Evolutionary conservation across 2,113 vertebrate species (phyloP).

Genomic region (Ammospiza nelsoni): DNA sequence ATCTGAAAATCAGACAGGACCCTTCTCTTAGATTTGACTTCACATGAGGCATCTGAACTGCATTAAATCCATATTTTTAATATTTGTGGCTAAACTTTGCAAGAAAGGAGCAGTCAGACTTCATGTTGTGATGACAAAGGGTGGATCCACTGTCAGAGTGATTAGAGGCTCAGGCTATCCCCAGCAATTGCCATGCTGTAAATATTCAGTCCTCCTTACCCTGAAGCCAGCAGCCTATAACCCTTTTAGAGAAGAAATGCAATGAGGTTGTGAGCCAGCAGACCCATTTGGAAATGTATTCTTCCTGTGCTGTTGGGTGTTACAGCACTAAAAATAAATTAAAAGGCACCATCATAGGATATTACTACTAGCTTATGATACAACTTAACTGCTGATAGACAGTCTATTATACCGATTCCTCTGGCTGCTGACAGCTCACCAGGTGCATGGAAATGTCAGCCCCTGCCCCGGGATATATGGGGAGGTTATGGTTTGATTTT

Average conservation of each 20-base stretch:
- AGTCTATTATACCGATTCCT: neutral
- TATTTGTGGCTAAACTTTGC: neutral
- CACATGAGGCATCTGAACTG: neutral
- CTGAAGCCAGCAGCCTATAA: conserved; percentile 12
- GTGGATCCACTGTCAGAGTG: neutral
- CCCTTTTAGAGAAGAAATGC: conserved; percentile 3
- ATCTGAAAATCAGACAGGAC: neutral
- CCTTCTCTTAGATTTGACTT: neutral
- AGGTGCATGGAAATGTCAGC: conserved; percentile 52
- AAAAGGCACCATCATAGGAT: neutral
- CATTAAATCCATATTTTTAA: neutral
- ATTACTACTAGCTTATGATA: conserved; percentile 45
- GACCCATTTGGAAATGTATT: conserved; percentile 19
- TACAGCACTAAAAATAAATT: conserved; percentile 60
- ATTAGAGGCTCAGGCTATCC: conserved; percentile 9
- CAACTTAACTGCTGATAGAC: conserved; percentile 33
- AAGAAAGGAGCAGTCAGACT: neutral
- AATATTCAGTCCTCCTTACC: neutral
- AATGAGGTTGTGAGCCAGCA: neutral
- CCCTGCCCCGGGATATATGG: neutral
- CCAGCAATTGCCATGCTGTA: neutral
- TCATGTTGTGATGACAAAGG: neutral
- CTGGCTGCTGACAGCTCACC: conserved; percentile 25
- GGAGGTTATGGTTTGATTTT: conserved; percentile 29
- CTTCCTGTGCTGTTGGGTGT: conserved; percentile 13